Base-by-base conservation (phyloP, 2,113 vertebrate species). In the Syngnathus floridae region DNA sequence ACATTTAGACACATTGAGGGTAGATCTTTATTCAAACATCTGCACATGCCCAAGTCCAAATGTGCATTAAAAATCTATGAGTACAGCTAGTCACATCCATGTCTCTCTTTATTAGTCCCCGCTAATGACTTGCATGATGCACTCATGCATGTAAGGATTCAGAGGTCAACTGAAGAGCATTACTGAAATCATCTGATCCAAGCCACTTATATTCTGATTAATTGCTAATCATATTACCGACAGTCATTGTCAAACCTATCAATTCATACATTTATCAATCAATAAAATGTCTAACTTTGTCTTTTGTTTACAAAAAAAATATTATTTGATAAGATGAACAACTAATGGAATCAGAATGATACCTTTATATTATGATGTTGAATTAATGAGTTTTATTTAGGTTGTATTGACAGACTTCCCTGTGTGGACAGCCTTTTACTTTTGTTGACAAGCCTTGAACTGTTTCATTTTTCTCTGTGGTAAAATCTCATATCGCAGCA, bases 1-100 rank as follows among this genome's bases (percentile, higher is more conserved):
- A 65, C 16, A 70, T 74, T 80, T 66, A 48, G 64, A 13, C 59
- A 69, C 49, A 21, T 45, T 21, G 21, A 57, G 13, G 13, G n/a
- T 54, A 26, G 21, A 46, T 49, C 41, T 56, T 37, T 37, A 43
- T 62, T 16, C 41, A 43, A 51, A 65, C 60, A 65, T 58, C 13
- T 11, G 16, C 43, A 14, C 26, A 6, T 46, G 46, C 13, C 45
- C 46, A 48, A 49, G 62, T 37, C 22, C 26, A 64, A 56, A 62
- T 16, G 56, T 17, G 7, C 54, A 52, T 16, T 21, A 45, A 52
- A 63, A 63, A 62, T 66, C 1, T 51, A n/a, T 7, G n/a, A 51
- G 19, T n/a, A 8, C 48, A 26, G 19, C 51, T 40, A 38, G 22
- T 41, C 31, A 62, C 8, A 17, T 36, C 19, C 4, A 41, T 43